Conservation (phyloP, 2,113 vertebrate genomes). For the Serinus canaria region DNA sequence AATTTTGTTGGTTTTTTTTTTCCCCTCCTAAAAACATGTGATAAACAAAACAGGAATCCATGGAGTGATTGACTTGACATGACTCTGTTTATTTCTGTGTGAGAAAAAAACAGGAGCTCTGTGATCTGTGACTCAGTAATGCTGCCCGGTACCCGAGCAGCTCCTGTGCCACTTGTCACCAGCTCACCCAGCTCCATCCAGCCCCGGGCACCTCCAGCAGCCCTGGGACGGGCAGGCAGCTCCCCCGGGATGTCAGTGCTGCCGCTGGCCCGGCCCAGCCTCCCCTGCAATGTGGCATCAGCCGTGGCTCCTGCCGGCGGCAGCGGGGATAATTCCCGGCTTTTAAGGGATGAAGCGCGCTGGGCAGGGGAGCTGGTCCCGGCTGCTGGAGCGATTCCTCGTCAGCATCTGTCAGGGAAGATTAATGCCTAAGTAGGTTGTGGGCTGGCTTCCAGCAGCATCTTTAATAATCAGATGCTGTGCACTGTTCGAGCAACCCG, state of each 20-base stretch:
- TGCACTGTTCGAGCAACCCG: neutral
- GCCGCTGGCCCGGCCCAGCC: accelerated
- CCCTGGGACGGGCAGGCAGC: accelerated
- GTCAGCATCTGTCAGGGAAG: conserved; percentile 53
- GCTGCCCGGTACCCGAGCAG: accelerated
- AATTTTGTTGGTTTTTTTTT: neutral
- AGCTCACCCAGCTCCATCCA: accelerated
- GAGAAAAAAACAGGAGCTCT: neutral
- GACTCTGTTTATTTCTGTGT: neutral
- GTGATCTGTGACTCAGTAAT: neutral
- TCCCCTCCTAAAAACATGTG: neutral
- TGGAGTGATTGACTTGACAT: neutral
- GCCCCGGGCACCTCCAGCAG: neutral
- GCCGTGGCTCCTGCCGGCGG: neutral
- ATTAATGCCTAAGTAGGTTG: conserved; percentile 64
- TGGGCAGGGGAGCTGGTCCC: neutral
- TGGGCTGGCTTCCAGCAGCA: conserved; percentile 46
- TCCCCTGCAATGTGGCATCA: neutral
- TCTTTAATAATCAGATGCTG: conserved; percentile 55
- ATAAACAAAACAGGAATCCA: neutral
- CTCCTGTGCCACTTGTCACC: neutral
- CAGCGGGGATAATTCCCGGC: conserved; percentile 1
- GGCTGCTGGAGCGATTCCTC: conserved; percentile 24
- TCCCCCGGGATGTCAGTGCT: neutral
- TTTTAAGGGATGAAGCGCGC: conserved; percentile 32